Evolutionary conservation across 2,888 invertebrate species (phyloP), one percentile per base, ranked within the genome.

Genomic region (Aricia artaxerxes): DNA sequence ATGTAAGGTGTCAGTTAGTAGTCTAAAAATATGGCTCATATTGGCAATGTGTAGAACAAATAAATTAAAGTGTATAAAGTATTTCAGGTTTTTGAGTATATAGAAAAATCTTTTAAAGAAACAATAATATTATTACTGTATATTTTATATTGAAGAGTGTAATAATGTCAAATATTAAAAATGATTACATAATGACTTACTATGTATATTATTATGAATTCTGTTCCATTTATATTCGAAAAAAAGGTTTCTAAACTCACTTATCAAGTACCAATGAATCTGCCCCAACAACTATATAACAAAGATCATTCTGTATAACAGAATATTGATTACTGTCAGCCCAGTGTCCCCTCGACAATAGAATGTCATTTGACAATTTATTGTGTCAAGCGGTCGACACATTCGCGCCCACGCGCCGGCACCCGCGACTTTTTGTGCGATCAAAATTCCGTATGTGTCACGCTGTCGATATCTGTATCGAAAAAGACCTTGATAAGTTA

Each of bases 341-440:
- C 69, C 69, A 38, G 69, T 38, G 5, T 69, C 57, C 53, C 75
- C 49, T 75, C 35, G 76, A 76, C 76, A 76, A 76, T 76, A 75
- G 76, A 76, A 57, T 57, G 76, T 76, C 76, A 57, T 31, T 57
- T 76, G 76, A 76, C 76, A 57, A 76, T 76, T 76, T 76, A 76
- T 76, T 57, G 57, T 76, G 76, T 76, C 76, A 76, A 11, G 9
- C 53, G 76, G 76, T 57, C 57, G 76, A 76, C 76, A 76, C 57
- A 57, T 53, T 76, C 76, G 76, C 76, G 76, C 76, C 76, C 76
- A 76, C 76, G 57, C 76, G 76, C 75, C 53, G 75, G 75, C 75
- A 75, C 73, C 40, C 73, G 73, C 35, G 73, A 76, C 53, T 76
- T 76, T 76, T 76, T 76, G 76, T 76, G 76, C 13, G 35, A 31